These are phyloP conservation scores for Drosophila atroscutellata DNA, from an alignment of 2,888 invertebrate species.

Conservation along the genomic window DNA sequence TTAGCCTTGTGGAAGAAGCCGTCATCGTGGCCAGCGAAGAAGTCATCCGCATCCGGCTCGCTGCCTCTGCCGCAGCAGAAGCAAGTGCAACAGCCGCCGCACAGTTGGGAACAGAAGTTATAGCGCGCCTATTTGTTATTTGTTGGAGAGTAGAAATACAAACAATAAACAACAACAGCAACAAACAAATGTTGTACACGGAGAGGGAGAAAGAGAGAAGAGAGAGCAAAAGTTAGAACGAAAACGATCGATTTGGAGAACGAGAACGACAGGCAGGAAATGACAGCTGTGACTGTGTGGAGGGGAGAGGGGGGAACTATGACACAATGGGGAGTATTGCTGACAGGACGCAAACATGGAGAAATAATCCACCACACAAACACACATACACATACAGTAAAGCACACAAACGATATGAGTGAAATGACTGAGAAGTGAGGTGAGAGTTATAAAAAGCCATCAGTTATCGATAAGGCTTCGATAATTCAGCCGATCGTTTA, in stretches of 20 bases:
- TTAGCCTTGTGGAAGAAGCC: slow-evolving; percentile 44
- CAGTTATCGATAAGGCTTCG: slow-evolving; percentile 9
- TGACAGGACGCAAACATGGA: slow-evolving; percentile 29
- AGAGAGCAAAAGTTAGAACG: slow-evolving; percentile 45
- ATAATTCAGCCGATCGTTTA: slow-evolving; percentile 19
- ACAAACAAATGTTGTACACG: slow-evolving; percentile 69
- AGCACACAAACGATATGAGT: neutral
- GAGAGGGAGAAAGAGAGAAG: slow-evolving; percentile 37
- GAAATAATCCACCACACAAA: slow-evolving; percentile 14
- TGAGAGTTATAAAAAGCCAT: slow-evolving; percentile 4
- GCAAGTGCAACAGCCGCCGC: slow-evolving; percentile 50
- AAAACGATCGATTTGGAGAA: slow-evolving; percentile 34
- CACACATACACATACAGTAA: slow-evolving; percentile 1
- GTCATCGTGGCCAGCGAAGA: slow-evolving; percentile 42
- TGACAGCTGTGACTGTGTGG: slow-evolving; percentile 29
- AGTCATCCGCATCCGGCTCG: slow-evolving; percentile 50
- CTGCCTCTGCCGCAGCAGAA: slow-evolving; percentile 48
- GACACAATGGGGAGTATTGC: slow-evolving; percentile 11
- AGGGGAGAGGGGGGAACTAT: neutral
- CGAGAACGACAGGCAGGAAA: slow-evolving; percentile 30
- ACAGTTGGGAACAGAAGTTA: slow-evolving; percentile 82
- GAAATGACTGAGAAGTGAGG: slow-evolving; percentile 16
- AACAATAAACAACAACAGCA: slow-evolving; percentile 75
- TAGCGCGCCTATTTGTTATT: slow-evolving; percentile 77
- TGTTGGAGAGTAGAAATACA: slow-evolving; percentile 68